Evolutionary conservation across 2,113 vertebrate species (phyloP).

Genomic region (Coptodon bakossiorum): DNA sequence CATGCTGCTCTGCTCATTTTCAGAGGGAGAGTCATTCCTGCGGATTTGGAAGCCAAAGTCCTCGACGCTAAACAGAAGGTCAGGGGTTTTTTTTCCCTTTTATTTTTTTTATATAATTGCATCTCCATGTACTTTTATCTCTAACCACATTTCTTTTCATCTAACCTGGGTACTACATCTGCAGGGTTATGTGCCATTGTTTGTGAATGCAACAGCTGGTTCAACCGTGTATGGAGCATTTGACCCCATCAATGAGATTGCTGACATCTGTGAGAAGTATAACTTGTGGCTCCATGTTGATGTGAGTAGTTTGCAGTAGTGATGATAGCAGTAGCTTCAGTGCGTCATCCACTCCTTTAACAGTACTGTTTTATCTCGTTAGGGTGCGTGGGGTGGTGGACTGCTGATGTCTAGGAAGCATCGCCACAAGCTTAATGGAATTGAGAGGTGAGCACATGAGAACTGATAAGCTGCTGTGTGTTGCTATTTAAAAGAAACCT

Average conservation of each 20-base stretch:
- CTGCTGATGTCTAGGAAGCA: constrained; percentile 96
- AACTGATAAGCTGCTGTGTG: not conserved
- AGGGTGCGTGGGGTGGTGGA: constrained; percentile 98
- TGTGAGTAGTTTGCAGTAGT: constrained; percentile 71
- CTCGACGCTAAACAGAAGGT: constrained; percentile 95
- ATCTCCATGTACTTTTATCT: not conserved
- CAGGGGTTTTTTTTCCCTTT: not conserved
- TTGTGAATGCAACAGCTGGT: constrained; percentile 94
- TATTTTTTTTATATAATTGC: not conserved
- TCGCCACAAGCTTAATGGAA: constrained; percentile 88
- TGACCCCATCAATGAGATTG: constrained; percentile 95
- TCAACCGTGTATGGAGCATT: constrained; percentile 96
- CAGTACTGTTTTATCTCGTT: not conserved
- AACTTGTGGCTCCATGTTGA: constrained; percentile 97
- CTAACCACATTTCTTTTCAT: not conserved
- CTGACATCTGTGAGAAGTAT: constrained; percentile 96
- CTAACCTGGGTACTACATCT: not conserved
- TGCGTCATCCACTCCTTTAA: not conserved
- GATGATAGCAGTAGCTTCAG: too few relatives aligned
- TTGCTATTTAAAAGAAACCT: not conserved
- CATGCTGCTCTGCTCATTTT: constrained; percentile 40
- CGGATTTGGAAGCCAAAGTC: constrained; percentile 95
- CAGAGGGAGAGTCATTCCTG: constrained; percentile 95
- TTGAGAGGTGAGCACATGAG: constrained; percentile 81
- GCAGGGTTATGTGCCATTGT: constrained; percentile 87